A percentile compares a stretch with the other conserved stretches of the same genome.
phyloP scores from a whole-genome alignment of 2,113 vertebrate genomes.

The Charina bottae region DNA sequence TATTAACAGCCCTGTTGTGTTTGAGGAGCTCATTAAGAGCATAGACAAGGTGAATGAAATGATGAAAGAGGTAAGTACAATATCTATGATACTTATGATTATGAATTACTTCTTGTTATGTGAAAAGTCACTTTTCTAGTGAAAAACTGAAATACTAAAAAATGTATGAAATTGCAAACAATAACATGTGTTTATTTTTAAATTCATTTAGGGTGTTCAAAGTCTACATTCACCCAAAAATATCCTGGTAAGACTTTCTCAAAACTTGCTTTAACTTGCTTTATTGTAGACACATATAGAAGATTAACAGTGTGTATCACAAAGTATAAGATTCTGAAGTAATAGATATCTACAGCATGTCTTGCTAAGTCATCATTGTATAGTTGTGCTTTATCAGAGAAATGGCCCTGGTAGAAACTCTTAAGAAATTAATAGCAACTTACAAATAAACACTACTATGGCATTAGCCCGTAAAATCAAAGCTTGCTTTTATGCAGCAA shows the following conservation, averaged over 20 bases:
- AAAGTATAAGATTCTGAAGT: neutral
- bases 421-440: accelerated
- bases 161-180: slow-evolving; percentile 32
- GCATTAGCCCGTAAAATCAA: neutral
- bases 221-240: slow-evolving; percentile 70
- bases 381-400: neutral
- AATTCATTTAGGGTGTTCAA: slow-evolving; percentile 71
- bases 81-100: slow-evolving; percentile 3
- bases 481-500: neutral
- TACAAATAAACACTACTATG: neutral
- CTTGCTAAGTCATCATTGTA: slow-evolving; percentile 8
- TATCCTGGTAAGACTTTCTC: slow-evolving; percentile 70
- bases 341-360: neutral
- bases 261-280: slow-evolving; percentile 45
- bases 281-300: neutral
- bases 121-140: neutral
- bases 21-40: neutral
- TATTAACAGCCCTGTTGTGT: neutral
- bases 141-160: slow-evolving; percentile 36
- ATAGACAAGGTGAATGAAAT: slow-evolving; percentile 43
- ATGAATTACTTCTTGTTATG: slow-evolving; percentile 16
- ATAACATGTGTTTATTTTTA: slow-evolving; percentile 61
- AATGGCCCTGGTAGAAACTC: neutral
- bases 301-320: neutral
- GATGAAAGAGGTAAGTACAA: slow-evolving; percentile 28